Evolutionary conservation across 2,888 invertebrate genomes (phyloP), one percentile per base, ranked within the genome.

Genomic region (Orthosia cruda): DNA sequence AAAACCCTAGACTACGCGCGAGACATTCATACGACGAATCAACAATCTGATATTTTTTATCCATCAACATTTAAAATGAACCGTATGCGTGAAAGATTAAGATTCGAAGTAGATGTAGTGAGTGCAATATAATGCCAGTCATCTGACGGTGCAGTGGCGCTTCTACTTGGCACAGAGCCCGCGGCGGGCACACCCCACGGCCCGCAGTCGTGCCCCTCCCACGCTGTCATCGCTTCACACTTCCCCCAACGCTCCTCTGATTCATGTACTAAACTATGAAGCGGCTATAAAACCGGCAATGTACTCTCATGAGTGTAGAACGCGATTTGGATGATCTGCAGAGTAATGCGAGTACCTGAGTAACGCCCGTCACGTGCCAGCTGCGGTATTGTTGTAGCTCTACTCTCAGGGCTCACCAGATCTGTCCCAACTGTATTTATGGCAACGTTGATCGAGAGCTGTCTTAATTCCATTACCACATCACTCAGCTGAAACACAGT

Each of bases 81-180:
- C 92, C 91, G 90, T 95, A 93, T 85, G 73, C 20, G 65, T 68
- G 69, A 71, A 84, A 70, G 47, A 87, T 89, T 91, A 91, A 88
- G 87, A 83, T 88, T 83, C 67, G 70, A 72, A 78, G 73, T 81
- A 71, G 73, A 71, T 87, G 86, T 83, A 80, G 72, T 71, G 79
- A 78, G 77, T 82, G 91, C 86, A 88, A 75, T 82, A 87, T 84
- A 89, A 88, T 89, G 75, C 87, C 87, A 87, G 93, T 87, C 89
- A 90, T 89, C 90, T 91, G 91, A 91, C 92, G 91, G 86, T 94
- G 95, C 94, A 94, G 94, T 94, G 96, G 96, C 96, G 96, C 96
- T 95, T 92, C 90, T 92, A 91, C 90, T 95, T 96, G 96, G 96
- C 96, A 93, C 89, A 84, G 83, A 92, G 96, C 96, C 96, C 94